Evolutionary conservation across 2,888 invertebrate genomes (phyloP).

Genomic region (Pollenia griseotomentosa): DNA sequence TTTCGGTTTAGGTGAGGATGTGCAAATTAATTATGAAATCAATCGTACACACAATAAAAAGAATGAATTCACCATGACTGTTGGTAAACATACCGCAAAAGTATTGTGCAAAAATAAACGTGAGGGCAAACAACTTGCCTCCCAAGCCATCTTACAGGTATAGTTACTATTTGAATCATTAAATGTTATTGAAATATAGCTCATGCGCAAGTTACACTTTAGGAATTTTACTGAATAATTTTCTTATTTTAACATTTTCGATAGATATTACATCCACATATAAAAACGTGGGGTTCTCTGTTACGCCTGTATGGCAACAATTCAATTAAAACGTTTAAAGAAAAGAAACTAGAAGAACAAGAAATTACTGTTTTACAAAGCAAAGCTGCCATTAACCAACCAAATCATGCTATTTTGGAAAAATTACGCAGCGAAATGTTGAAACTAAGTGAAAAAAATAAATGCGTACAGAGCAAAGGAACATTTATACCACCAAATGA

Average conservation of each 20-base stretch:
- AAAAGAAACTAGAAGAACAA: conserved; percentile 96
- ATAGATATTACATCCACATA: conserved; percentile 96
- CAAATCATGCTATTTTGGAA: conserved; percentile 94
- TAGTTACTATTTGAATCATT: not conserved
- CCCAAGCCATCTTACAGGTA: conserved; percentile 96
- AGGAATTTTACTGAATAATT: not conserved
- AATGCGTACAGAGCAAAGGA: conserved; percentile 87
- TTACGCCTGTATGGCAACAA: conserved; percentile 96
- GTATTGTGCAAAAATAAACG: conserved; percentile 98
- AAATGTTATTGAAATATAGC: not conserved
- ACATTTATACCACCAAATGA: conserved; percentile 87
- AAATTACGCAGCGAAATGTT: conserved; percentile 93
- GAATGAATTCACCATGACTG: conserved; percentile 97
- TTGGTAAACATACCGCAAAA: conserved; percentile 95
- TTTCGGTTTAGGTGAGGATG: conserved; percentile 93
- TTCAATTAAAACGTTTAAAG: conserved; percentile 95
- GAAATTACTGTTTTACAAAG: conserved; percentile 95
- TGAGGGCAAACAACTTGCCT: conserved; percentile 97
- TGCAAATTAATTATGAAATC: conserved; percentile 93
- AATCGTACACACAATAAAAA: conserved; percentile 95
- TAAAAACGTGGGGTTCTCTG: conserved; percentile 97
- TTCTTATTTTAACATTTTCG: conserved; percentile 64
- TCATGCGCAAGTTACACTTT: not conserved
- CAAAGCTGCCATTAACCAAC: conserved; percentile 94
- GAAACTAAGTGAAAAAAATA: conserved; percentile 88